Evolutionary conservation across 2,113 vertebrate species (phyloP), one percentile per base, ranked within the genome.

Genomic region (Paraplagusia blochii): DNA sequence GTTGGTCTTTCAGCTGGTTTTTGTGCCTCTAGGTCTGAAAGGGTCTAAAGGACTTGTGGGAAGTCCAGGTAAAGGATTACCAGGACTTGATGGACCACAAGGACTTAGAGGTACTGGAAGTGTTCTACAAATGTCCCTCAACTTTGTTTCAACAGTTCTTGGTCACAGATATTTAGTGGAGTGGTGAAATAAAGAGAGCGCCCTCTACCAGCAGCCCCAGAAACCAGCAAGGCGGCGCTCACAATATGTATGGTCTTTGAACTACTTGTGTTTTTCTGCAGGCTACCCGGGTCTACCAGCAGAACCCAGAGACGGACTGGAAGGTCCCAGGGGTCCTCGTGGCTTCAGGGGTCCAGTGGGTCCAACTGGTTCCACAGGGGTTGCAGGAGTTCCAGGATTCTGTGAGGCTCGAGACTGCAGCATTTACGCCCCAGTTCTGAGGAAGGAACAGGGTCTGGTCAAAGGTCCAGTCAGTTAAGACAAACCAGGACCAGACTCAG

Each of bases 391-490:
- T 9, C 84, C 79, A 1, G 90, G 89, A 12, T 62, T 92, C 6
- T 84, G 84, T 4, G 86, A 91, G 86, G 84, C 88, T 1, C 82
- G 88, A 8, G 87, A 90, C 75, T 91, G 87, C 56, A 81, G 81
- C 65, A 87, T 72, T 16, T 59, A 89, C 7, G 75, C 85, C 0
- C 86, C 88, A 11, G 88, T 85, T 69, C 47, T 83, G 63, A 84
- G 87, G 39, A 85, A 87, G 71, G 89, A 92, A 68, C 85, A 89
- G 66, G 83, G 87, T 53, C 73, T 92, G 55, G 85, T 93, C 49
- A 92, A 91, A 67, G 68, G 88, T 19, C 89, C 89, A 0, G 34
- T 50, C 1, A 82, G 79, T 42, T n/a, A 8, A 10, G 7, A 10
- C 7, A 7, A 29, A 29, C 22, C 22, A 29, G 22, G 22, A 29